Base-by-base conservation (phyloP, 2,888 invertebrate species). In the Scaptomyza cyrtandrae region DNA sequence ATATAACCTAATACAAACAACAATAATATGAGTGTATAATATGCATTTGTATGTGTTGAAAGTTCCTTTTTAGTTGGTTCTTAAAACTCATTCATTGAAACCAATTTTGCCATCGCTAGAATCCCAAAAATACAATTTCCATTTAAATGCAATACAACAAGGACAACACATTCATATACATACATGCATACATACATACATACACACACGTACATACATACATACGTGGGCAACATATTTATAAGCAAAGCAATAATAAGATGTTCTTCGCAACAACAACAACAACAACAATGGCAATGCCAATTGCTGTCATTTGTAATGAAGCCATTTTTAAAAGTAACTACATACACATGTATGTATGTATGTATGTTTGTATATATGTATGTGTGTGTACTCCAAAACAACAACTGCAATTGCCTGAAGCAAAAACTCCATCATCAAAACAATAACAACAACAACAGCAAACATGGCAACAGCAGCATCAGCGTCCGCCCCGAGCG, bases 271-370 rank as follows among this genome's bases (percentile, higher is more conserved):
- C 45, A 63, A 43, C 39, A 55, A 46, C 27, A 53, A 54, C 49
- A 55, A 37, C 35, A 54, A 24, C 61, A 43, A 29, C 27, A 63
- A 37, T 55, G 62, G 35, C 48, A 57, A 62, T 39, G 41, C 53
- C 65, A 69, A 75, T 63, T 70, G 63, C 60, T 75, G 65, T 75
- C 67, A 74, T 75, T 75, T 78, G 77, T 71, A 76, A 79, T 75
- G 82, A 75, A 82, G 82, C 82, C 82, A 82, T 82, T 82, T 82
- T 78, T 68, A 74, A 82, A 75, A 66, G 77, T 39, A 66, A 39
- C 45, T 24, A 43, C 54, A 53, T 14, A 41, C 58, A 53, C 41
- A 70, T n/a, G 57, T 50, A 49, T 48, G 53, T 31, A 60, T n/a
- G n/a, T n/a, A 70, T n/a, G 57, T 50, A 49, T 16, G 39, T 39